Conservation (phyloP, 2,113 vertebrate genomes). For the Scolopax mira region DNA sequence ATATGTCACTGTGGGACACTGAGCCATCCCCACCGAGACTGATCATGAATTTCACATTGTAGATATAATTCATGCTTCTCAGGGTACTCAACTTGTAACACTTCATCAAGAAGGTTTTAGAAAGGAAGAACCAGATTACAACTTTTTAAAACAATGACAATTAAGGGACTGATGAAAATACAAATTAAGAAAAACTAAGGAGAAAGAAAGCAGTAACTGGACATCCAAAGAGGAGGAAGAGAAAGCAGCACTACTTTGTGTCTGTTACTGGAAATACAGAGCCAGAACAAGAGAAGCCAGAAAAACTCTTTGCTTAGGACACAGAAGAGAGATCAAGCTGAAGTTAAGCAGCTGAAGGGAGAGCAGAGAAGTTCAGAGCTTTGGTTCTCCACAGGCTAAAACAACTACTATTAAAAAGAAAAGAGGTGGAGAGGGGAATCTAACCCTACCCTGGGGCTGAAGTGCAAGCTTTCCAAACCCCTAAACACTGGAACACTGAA, state of each 20-base stretch:
- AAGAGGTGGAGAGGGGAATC: not conserved
- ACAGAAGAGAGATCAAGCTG: not conserved
- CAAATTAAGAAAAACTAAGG: not conserved
- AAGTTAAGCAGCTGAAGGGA: not conserved
- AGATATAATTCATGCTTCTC: not conserved
- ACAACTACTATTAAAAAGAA: not conserved
- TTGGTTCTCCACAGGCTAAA: not conserved
- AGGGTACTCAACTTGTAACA: not conserved
- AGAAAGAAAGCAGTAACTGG: not conserved
- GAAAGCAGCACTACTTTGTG: not conserved
- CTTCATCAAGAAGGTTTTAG: not conserved
- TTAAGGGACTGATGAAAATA: not conserved
- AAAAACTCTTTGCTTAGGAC: not conserved
- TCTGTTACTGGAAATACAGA: not conserved
- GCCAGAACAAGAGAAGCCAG: not conserved
- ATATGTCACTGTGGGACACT: not conserved
- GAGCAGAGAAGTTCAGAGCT: not conserved
- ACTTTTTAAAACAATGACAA: not conserved
- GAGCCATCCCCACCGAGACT: not conserved
- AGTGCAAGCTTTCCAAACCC: not conserved
- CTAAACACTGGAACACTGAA: not conserved
- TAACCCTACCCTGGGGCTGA: not conserved
- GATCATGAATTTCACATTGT: not conserved
- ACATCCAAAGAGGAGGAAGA: not conserved
- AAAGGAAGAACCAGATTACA: not conserved